Base-by-base conservation (phyloP, 2,888 invertebrate genomes). In the Drosophila mimetica region DNA sequence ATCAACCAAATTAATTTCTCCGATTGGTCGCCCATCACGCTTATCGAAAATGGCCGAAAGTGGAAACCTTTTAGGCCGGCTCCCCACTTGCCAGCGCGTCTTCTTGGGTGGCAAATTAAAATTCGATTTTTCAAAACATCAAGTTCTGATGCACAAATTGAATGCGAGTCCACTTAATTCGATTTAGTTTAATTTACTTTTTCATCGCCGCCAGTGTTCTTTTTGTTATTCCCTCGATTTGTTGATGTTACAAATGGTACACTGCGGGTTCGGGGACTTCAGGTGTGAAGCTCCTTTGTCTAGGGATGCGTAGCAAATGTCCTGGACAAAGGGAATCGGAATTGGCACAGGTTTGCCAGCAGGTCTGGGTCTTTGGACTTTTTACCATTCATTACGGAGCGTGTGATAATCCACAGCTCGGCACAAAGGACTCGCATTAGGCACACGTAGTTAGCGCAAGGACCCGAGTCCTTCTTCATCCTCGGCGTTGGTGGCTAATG, bases 331-430 rank as follows among this genome's bases (percentile, higher is more conserved):
- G 36, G 57, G 46, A 81, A 85, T n/a, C 7, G 46, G 46, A 85
- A 86, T 86, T 86, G 86, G 86, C 86, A 86, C 87, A 86, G 84
- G 86, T 86, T 84, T 82, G 82, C 84, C 78, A 72, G 74, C 83
- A 71, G 80, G 76, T 83, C 77, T 71, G 53, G 44, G 44, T 16
- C n/a, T 11, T 5, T n/a, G 2, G 8, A 22, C 9, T 22, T 25
- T 25, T 25, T 25, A 25, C 25, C 9, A 83, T 77, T 76, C 79
- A 83, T 86, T 85, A 81, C 65, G 60, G 53, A 71, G 69, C 77
- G 88, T 89, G 89, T 85, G 86, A 89, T 88, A 88, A 88, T 89
- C 86, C 79, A 77, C 76, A 84, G 75, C 41, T 52, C 48, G 52
- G 57, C 59, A 78, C 77, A 74, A 76, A 77, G 74, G 79, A 46